phyloP scores from a whole-genome alignment of 2,113 vertebrate species.

The Corythornis madagascariensis region DNA sequence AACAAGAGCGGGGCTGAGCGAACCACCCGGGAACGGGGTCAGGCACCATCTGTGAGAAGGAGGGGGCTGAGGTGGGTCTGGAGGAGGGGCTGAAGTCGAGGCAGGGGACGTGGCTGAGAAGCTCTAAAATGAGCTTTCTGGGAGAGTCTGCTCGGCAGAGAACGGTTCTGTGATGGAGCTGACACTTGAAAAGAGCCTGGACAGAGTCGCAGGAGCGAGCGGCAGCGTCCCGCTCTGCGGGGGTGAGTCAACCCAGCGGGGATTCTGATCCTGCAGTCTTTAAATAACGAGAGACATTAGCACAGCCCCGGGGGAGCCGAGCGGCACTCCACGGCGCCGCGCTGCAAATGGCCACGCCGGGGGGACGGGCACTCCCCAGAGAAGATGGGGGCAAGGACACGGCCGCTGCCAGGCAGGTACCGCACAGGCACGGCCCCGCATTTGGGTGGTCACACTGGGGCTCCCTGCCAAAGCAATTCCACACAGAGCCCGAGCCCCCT shows the following conservation, averaged over 20 bases:
- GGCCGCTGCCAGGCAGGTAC: not conserved
- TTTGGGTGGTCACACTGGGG: rapidly evolving
- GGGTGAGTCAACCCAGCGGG: rapidly evolving
- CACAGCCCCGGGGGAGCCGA: not conserved
- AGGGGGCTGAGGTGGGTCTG: not conserved
- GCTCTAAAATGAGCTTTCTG: not conserved
- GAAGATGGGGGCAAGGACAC: rapidly evolving
- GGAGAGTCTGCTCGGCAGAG: not conserved
- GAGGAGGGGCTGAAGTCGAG: not conserved
- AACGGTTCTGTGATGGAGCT: not conserved
- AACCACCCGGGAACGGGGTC: no score
- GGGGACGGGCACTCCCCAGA: not conserved
- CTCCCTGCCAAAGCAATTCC: rapidly evolving
- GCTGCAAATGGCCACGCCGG: not conserved
- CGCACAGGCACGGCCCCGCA: rapidly evolving
- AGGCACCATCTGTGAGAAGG: not conserved
- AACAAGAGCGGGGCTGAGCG: not conserved
- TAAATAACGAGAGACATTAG: rapidly evolving
- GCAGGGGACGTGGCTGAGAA: not conserved
- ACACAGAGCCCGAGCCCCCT: not conserved
- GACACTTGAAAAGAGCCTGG: not conserved
- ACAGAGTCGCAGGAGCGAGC: not conserved
- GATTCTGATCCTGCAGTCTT: not conserved
- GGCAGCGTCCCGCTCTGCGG: rapidly evolving
- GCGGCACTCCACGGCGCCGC: rapidly evolving